Base-by-base conservation (phyloP, 2,113 vertebrate genomes). In the Malaclemys terrapin region DNA sequence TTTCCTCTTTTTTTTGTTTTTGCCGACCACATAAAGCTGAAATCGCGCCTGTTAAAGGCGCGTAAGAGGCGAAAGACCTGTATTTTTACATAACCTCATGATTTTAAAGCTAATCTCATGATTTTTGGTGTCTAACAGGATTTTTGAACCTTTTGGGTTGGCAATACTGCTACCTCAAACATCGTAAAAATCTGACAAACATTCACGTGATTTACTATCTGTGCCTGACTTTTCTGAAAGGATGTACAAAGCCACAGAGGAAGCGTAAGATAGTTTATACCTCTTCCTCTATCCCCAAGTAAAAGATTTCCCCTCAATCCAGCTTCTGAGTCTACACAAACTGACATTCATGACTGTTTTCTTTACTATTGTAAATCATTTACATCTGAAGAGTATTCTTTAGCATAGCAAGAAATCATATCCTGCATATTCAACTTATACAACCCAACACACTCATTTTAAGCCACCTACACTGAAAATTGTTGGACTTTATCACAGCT, bases 341-440 rank as follows among this genome's bases (percentile, higher is more conserved):
- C 1, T 0, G 16, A 3, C 2, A 53, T 80, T 82, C 54, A 8
- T 62, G 8, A 1, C 5, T 4, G 31, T 78, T 83, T 35, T 5
- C 45, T 59, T 47, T 50, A 45, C 8, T 42, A 6, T 75, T 95
- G 89, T 47, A 85, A 42, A 57, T 75, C 1, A 5, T 90, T 87
- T 3, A 2, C 17, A 85, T n/a, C 62, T 1, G 62, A 20, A 25
- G 81, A 88, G 5, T 11, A 53, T 65, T n/a, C 4, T 57, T 27
- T 8, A 69, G 7, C 0, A 17, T 72, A 82, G 5, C 62, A 52
- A 93, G 49, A 93, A 88, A 65, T 9, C 57, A 1, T 25, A 20
- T 9, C 2, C 2, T 72, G 27, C 7, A 42, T 83, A 81, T 38
- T 47, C 76, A 82, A 92, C 91, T 31, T 38, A 78, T 53, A 69